Conservation (phyloP, 2,113 vertebrate genomes). For the Melospiza georgiana region DNA sequence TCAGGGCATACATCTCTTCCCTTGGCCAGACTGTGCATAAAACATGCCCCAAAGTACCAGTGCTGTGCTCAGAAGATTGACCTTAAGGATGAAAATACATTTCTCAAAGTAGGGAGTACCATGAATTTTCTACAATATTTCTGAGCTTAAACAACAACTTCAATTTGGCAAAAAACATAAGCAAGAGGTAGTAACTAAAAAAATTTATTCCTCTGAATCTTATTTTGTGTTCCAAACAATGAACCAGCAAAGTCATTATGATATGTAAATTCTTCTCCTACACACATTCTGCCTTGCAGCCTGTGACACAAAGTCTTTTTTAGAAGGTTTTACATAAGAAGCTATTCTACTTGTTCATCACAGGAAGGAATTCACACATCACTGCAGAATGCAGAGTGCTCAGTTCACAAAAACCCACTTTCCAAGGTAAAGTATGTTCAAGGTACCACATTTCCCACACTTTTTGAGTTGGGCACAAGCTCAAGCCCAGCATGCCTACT, state of each 20-base stretch:
- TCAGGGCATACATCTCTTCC: not conserved
- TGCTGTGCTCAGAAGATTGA: not conserved
- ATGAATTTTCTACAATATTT: not conserved
- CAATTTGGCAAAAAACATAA: not conserved
- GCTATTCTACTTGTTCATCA: not conserved
- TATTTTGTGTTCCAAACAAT: not conserved
- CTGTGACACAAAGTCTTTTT: not conserved
- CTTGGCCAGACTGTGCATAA: not conserved
- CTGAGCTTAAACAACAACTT: not conserved
- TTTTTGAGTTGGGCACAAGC: not conserved
- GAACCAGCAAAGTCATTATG: not conserved
- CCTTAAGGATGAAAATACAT: not conserved
- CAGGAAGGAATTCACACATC: not conserved
- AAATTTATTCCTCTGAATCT: not conserved
- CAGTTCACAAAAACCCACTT: not conserved
- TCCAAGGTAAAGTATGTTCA: not conserved
- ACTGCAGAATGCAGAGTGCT: not conserved
- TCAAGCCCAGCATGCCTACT: not conserved
- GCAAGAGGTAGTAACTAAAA: not conserved
- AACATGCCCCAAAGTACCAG: not conserved
- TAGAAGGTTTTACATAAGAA: not conserved
- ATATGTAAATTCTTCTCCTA: not conserved
- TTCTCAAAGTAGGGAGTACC: not conserved
- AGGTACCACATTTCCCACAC: not conserved
- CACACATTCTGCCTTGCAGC: not conserved